Base-by-base conservation (phyloP, 1,140 invertebrate species). In the Heliconius melpomene region DNA sequence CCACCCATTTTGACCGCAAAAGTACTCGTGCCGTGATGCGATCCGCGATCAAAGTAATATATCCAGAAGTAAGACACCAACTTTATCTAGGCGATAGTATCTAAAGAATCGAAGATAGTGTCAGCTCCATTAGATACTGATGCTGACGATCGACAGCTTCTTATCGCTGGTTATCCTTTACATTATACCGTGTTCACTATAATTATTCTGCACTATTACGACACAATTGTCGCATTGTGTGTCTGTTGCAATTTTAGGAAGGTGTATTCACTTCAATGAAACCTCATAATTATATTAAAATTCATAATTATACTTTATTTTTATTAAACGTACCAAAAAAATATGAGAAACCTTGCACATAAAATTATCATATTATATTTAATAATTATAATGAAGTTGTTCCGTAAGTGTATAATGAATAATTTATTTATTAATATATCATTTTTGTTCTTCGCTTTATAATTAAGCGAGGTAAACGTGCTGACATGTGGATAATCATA, bases 81-180 rank as follows among this genome's bases (percentile, higher is more conserved):
- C 91, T 91, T 90, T 93, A 93, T 93, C 89, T 86, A 84, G 82
- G 87, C 75, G 83, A 87, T 84, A 70, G 81, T 90, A 92, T 91
- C 89, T 85, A 72, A 50, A 81, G 81, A 77, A 72, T 74, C 40
- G 75, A 50, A 74, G 90, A 93, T 93, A 93, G 85, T 79, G 86
- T 83, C 84, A 84, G 66, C 76, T 84, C 81, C 84, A 84, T 84
- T 85, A 80, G 77, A 85, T 84, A 87, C 87, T 77, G 72, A 78
- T 80, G 60, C 36, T 36, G 88, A 89, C 89, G 81, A 89, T 92
- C 91, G 87, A 79, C 78, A 60, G 54, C 70, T 86, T 86, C 86
- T 87, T 66, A 66, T 66, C 60, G n/a, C 13, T 8, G 60, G 60
- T 66, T 66, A 66, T 66, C 23, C 60, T 66, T 66, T 29, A 66